Percentiles rank a stretch among this genome's conserved stretches.
Conservation (phyloP, 2,797 vertebrate genomes). For the Capromys pilorides region DNA sequence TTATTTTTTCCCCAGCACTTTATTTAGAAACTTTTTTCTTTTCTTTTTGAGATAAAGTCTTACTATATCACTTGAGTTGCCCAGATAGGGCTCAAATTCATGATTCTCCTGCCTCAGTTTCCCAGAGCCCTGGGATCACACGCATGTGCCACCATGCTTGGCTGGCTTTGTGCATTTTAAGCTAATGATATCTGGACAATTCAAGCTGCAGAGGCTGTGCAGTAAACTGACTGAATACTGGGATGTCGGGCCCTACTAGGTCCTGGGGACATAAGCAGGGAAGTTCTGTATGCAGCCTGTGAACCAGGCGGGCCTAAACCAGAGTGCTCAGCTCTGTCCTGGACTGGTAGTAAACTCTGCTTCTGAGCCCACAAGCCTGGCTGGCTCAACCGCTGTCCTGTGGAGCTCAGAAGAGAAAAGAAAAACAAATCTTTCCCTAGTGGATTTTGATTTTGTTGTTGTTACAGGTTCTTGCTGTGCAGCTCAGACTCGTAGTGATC, state of each 20-base stretch:
- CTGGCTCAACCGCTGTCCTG: too few species aligned
- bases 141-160: not conserved
- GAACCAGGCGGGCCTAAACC: fast-evolving
- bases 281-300: fast-evolving
- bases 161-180: not conserved
- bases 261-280: not conserved
- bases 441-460: not conserved
- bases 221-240: not conserved
- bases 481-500: too few species aligned
- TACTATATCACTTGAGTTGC: not conserved
- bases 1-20: not conserved
- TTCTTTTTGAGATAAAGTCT: not conserved
- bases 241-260: not conserved
- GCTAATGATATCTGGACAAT: not conserved
- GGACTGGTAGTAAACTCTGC: too few species aligned
- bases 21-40: not conserved
- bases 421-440: not conserved
- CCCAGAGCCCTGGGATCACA: not conserved
- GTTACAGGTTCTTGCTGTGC: too few species aligned
- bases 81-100: not conserved
- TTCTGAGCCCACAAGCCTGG: not conserved
- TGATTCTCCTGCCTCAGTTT: not conserved
- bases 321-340: fast-evolving
- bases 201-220: not conserved
- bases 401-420: not conserved